phyloP scores from a whole-genome alignment of 2,888 invertebrate species.

The Ryuthela nishihirai region DNA sequence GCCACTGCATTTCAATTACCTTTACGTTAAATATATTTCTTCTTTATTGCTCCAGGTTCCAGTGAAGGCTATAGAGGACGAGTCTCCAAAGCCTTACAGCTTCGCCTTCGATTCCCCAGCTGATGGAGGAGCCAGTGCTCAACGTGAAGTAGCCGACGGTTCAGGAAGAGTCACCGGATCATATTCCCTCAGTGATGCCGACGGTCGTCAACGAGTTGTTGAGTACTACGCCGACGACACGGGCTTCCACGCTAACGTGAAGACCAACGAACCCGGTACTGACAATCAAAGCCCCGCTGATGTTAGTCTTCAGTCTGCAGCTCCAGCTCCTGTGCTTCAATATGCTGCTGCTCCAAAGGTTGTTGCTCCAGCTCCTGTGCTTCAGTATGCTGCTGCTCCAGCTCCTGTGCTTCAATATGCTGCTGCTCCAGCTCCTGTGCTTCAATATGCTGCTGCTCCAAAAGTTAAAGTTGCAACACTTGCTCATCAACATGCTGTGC shows the following conservation, averaged over 20 bases:
- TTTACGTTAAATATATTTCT: too few relatives aligned
- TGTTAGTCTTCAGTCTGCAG: slow-evolving; percentile 16
- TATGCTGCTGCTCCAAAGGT: slow-evolving; percentile 4
- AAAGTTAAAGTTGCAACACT: too few relatives aligned
- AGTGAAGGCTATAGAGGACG: slow-evolving; percentile 4
- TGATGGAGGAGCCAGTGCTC: slow-evolving; percentile 16
- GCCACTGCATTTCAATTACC: too few relatives aligned
- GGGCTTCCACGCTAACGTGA: slow-evolving; percentile 35
- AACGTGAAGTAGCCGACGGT: slow-evolving; percentile 25
- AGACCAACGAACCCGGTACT: slow-evolving; percentile 34
- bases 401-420: too few relatives aligned
- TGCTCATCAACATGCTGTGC: too few relatives aligned
- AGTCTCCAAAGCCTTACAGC: slow-evolving; percentile 22
- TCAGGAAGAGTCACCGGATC: slow-evolving; percentile 24
- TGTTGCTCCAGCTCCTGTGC: too few relatives aligned
- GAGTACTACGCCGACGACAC: slow-evolving; percentile 36
- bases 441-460: too few relatives aligned
- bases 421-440: too few relatives aligned
- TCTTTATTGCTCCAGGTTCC: too few relatives aligned
- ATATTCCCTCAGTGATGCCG: slow-evolving; percentile 26
- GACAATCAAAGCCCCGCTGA: slow-evolving; percentile 28
- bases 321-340: slow-evolving; percentile 9
- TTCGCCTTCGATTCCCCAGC: slow-evolving; percentile 24
- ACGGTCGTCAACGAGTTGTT: slow-evolving; percentile 23
- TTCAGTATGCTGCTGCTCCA: too few relatives aligned